phyloP scores from a whole-genome alignment of 1,140 invertebrate genomes.

The Sarcophaga bullata region DNA sequence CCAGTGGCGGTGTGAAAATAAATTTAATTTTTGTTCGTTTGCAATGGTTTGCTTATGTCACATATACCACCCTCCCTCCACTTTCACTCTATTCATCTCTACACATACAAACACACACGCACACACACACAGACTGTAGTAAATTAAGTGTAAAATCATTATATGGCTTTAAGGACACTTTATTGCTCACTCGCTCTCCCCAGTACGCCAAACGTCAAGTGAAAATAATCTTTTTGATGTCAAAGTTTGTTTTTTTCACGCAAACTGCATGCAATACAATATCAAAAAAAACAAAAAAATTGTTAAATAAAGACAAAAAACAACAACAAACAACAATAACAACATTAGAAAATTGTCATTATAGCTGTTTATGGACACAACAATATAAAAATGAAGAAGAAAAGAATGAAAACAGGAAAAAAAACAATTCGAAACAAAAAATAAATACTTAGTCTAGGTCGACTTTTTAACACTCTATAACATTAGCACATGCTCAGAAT shows the following conservation, averaged over 20 bases:
- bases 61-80: not conserved
- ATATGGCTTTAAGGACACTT: not conserved
- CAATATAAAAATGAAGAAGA: not conserved
- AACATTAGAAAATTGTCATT: not conserved
- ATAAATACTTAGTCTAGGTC: too few species aligned
- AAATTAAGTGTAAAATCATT: conserved; percentile 32
- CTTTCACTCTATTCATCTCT: not conserved
- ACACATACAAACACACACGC: not conserved
- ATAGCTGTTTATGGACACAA: not conserved
- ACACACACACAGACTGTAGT: conserved; percentile 5
- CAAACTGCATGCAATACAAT: conserved; percentile 14
- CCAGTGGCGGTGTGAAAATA: conserved; percentile 30
- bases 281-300: conserved; percentile 12
- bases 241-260: not conserved
- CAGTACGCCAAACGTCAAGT: not conserved
- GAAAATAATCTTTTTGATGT: not conserved
- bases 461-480: too few species aligned
- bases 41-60: not conserved
- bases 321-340: not conserved
- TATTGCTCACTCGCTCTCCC: not conserved
- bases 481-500: too few species aligned
- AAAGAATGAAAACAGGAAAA: too few species aligned
- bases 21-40: conserved; percentile 26
- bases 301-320: not conserved
- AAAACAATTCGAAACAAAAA: too few species aligned